Base-by-base conservation (phyloP, 2,797 vertebrate species). In the Pseudochirops corinnae region DNA sequence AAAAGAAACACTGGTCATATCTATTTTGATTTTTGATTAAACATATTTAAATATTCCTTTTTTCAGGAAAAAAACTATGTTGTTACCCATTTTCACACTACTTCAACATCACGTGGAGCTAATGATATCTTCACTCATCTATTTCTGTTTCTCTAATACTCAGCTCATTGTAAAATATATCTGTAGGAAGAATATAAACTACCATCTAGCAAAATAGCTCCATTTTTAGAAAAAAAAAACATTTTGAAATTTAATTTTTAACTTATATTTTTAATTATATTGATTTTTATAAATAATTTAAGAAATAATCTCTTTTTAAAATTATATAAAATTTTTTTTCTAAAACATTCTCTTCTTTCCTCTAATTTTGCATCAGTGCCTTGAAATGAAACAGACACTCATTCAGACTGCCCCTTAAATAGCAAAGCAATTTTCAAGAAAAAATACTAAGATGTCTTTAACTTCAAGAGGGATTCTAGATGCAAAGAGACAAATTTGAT, bases 401-500 rank as follows among this genome's bases (percentile, higher is more conserved):
- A 96, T 57, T 39, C 18, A 21, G 29, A 57, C 56, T 60, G 14
- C 12, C 28, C 1, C 58, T 10, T 31, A 31, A 95, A 92, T 74
- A 39, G 12, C 74, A 50, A 87, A 94, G 16, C 74, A 52, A 50
- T 91, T 94, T 95, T 92, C 28, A 90, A 29, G 31, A 14, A 21
- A 9, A 90, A 33, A 28, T 55, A 93, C 28, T n/a, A 50, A 74
- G 18, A 92, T 94, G 95, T 55, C 60, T 91, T 90, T 91, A 21
- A 53, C 55, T 92, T 92, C 14, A 95, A 92, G 67, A 82, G 55
- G 74, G 90, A 94, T 9, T 92, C 0, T 93, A 56, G 6, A 46
- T 90, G 56, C 26, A 96, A 97, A 93, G 52, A 95, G 92, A 96
- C 93, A 1, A 82, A 90, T 5, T 5, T 26, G 26, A 18, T 95